phyloP scores from a whole-genome alignment of 2,113 vertebrate genomes.

The Perccottus glenii region DNA sequence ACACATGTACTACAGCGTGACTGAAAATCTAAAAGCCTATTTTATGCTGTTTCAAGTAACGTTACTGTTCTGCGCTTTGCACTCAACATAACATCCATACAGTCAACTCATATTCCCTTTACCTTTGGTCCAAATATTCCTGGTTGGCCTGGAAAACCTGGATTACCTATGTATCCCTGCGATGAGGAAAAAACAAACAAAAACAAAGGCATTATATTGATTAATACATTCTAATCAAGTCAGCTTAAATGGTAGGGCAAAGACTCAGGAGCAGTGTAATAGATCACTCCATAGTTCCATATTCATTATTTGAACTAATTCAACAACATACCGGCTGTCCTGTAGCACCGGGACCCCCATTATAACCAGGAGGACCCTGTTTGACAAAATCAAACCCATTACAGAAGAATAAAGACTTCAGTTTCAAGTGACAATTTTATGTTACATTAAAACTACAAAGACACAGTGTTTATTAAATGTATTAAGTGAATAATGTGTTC shows the following conservation, averaged over 20 bases:
- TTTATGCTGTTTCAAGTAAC: no score
- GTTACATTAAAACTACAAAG: no score
- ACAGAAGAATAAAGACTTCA: slow-evolving; percentile 32
- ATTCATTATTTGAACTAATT: neutral
- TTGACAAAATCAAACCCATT: slow-evolving; percentile 3
- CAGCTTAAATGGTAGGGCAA: no score
- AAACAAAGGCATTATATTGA: neutral
- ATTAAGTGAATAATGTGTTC: slow-evolving; percentile 25
- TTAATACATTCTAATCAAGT: no score
- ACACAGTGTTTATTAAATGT: no score
- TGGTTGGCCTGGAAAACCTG: slow-evolving; percentile 76
- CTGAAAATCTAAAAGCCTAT: no score
- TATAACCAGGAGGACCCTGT: slow-evolving; percentile 86
- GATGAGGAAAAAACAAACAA: neutral
- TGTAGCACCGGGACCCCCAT: slow-evolving; percentile 79
- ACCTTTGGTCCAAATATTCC: slow-evolving; percentile 87
- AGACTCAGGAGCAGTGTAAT: no score
- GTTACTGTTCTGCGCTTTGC: no score
- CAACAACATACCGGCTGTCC: slow-evolving; percentile 81
- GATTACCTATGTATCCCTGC: slow-evolving; percentile 79
- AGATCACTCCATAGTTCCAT: no score
- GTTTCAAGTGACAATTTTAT: neutral
- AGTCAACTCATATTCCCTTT: slow-evolving; percentile 18
- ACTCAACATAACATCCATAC: neutral
- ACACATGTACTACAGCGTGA: neutral